Conservation (phyloP, 2,113 vertebrate genomes). For the Pachypanchax playfairii region DNA sequence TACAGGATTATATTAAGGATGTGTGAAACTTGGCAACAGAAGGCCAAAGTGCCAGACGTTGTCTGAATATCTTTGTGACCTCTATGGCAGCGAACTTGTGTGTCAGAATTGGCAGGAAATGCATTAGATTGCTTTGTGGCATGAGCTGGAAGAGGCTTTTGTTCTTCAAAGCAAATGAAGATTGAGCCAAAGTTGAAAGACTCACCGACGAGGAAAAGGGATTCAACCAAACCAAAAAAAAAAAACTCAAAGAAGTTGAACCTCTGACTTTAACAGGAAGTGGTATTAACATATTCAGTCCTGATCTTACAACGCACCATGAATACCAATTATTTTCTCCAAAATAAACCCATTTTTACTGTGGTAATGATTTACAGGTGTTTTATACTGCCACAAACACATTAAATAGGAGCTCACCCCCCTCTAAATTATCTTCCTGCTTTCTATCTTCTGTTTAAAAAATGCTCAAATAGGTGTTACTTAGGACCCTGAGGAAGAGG, state of each 20-base stretch:
- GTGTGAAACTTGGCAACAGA: too few species aligned
- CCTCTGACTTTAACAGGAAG: conserved; percentile 22
- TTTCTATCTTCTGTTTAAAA: too few species aligned
- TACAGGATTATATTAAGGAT: too few species aligned
- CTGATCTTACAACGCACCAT: conserved; percentile 6
- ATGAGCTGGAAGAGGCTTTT: conserved; percentile 6
- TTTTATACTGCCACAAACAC: too few species aligned
- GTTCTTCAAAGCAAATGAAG: conserved; percentile 2
- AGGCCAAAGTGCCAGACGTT: background rate
- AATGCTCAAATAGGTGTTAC: too few species aligned
- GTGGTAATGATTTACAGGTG: conserved; percentile 1
- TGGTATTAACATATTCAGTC: background rate
- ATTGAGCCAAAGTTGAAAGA: conserved; percentile 1
- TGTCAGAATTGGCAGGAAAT: conserved; percentile 33
- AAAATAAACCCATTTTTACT: too few species aligned
- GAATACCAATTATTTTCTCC: too few species aligned
- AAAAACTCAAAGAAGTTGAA: background rate
- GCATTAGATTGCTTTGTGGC: conserved; percentile 1
- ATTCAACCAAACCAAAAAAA: too few species aligned
- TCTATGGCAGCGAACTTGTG: background rate
- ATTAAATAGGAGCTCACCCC: too few species aligned
- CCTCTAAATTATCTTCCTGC: too few species aligned
- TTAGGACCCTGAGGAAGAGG: too few species aligned
- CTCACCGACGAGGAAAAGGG: background rate
- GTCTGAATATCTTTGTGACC: background rate